Base-by-base conservation (phyloP, 2,113 vertebrate species). In the Entosphenus tridentatus region DNA sequence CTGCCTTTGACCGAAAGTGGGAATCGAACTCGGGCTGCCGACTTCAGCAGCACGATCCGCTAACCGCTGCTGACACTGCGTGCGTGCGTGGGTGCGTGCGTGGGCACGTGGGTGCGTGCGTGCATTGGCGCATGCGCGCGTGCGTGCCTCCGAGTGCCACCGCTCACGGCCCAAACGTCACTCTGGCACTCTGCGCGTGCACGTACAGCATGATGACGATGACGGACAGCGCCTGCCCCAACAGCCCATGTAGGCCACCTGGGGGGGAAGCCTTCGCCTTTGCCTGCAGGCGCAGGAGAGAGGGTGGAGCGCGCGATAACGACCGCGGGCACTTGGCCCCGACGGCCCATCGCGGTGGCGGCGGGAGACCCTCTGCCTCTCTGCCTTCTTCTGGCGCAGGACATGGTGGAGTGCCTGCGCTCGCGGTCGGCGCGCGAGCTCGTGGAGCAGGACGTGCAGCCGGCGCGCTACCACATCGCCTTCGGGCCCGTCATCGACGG, bases 401-500 rank as follows among this genome's bases (percentile, higher is more conserved):
- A 93, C 69, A 80, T 98, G 71, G 87, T 98, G 10, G 81, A 84
- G 76, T 98, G 93, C 73, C 83, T 98, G 4, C 92, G 95, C 81
- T 88, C 83, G 77, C 96, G 96, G 80, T 87, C 88, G 82, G 95
- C 92, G 57, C 87, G 91, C 79, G 91, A 96, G 82, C 86, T 98
- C 69, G 88, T 98, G 2, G 92, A 98, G 76, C 91, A 96, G 79
- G 93, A 98, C 79, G 93, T 98, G 73, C 93, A 98, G 71, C 93
- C 93, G 56, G 90, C 90, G 3, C 81, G 93, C 74, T 98, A 98
- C 79, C 93, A 98, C 69, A 98, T 98, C 73, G 91, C 93, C 71
- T 98, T 98, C 72, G 93, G 93, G 71, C 93, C 93, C 0, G 93
- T 98, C 67, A 98, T 98, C n/a, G 93, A 98, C 57, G 93, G 93